Evolutionary conservation across 2,888 invertebrate species (phyloP), one percentile per base, ranked within the genome.

Genomic region (Eumacrocentrus americanus): DNA sequence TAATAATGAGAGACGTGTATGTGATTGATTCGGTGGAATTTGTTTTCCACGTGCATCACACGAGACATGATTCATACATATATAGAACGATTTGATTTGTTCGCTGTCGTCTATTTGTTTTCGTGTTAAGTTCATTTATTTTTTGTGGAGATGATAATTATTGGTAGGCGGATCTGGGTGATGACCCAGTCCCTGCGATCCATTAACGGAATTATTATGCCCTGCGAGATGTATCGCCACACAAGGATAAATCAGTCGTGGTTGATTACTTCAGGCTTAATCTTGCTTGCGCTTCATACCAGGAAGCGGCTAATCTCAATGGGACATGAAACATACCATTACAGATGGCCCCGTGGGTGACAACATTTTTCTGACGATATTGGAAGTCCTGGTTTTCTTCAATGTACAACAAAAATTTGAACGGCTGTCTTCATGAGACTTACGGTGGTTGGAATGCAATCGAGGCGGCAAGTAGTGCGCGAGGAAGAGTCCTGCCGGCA

Each of bases 291-390:
- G 64, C 68, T 56, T 23, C 40, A 37, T 12, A 40, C 47, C 64
- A 67, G 64, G 66, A 59, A 70, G 65, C 69, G 69, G 64, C 53
- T 72, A 72, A 80, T 79, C 78, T 78, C 71, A 72, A 76, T 76
- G 72, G 74, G 68, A 71, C 71, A 78, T 78, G 73, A 76, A 79
- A 77, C 77, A 79, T 74, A 60, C 69, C 69, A 77, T 77, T 78
- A 79, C 79, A 80, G 77, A 80, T 80, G 80, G 80, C 80, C 77
- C 70, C 34, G 59, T 37, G 25, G 46, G 47, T 47, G 58, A 59
- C 58, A 52, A 59, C 58, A 53, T 38, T 25, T 53, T 25, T 40
- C 40, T 53, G 35, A n/a, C n/a, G n/a, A n/a, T n/a, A n/a, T n/a
- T n/a, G n/a, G n/a, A n/a, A 29, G 29, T 29, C 29, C 4, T 29